Conservation (phyloP, 2,888 invertebrate genomes). For the Allacma fusca region DNA sequence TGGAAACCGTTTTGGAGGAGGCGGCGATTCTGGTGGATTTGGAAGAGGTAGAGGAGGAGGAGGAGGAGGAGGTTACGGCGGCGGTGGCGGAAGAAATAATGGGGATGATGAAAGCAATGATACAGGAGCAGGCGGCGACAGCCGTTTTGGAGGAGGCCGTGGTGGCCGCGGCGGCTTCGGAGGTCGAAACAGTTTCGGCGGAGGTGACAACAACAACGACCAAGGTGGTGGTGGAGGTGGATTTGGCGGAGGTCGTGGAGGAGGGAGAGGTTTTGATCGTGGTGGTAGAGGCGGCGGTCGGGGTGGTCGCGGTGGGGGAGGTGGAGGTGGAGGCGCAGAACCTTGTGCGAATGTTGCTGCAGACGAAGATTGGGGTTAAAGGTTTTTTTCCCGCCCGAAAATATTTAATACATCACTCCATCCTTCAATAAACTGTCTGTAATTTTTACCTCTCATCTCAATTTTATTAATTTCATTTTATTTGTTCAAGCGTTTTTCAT, state of each 20-base stretch:
- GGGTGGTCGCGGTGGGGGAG: conserved; percentile 25
- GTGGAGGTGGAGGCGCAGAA: not conserved
- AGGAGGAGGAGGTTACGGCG: not conserved
- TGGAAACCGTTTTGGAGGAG: not conserved
- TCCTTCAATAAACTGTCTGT: no score
- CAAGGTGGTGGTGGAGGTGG: conserved; percentile 27
- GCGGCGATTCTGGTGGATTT: not conserved
- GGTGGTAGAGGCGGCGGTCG: conserved; percentile 2
- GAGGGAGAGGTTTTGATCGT: not conserved
- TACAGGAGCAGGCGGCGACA: not conserved
- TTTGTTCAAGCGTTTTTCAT: no score
- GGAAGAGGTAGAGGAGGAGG: not conserved
- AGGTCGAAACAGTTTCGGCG: conserved; percentile 5
- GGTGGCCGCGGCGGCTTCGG: not conserved
- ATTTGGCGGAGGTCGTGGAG: not conserved
- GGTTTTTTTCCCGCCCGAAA: not conserved
- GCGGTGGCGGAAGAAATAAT: not conserved
- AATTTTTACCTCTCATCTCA: no score
- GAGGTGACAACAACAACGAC: not conserved
- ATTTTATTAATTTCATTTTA: no score
- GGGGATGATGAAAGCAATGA: not conserved
- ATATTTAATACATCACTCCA: conserved; percentile 19
- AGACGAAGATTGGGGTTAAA: conserved; percentile 29
- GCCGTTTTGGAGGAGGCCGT: conserved; percentile 15
- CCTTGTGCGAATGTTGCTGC: conserved; percentile 5